These are phyloP conservation scores for Saguinus midas DNA, from an alignment of 2,113 vertebrate species.

Conservation along the genomic window DNA sequence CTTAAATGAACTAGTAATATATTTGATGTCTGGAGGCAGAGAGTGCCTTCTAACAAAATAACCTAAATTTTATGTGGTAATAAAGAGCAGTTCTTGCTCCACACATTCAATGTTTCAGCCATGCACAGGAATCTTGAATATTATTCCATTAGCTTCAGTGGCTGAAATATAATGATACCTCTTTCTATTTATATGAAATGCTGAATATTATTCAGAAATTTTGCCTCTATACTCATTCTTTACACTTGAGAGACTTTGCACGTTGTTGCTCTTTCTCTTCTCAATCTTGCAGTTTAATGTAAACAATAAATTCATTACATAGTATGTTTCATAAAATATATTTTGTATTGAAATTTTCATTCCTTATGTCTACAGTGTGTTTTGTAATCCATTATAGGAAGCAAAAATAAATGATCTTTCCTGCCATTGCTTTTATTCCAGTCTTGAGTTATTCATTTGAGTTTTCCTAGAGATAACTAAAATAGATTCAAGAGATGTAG, in stretches of 20 bases:
- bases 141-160: neutral
- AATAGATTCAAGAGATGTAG: neutral
- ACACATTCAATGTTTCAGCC: neutral
- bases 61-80: neutral
- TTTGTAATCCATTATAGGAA: neutral
- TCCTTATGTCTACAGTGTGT: neutral
- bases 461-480: neutral
- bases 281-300: neutral
- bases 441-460: neutral
- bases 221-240: neutral
- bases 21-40: neutral
- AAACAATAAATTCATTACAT: slow-evolving; percentile 12
- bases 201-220: slow-evolving; percentile 14
- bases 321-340: neutral
- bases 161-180: neutral
- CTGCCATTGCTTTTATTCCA: neutral
- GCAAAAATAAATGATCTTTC: slow-evolving; percentile 9
- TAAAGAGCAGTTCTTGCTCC: neutral
- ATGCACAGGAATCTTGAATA: neutral
- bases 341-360: neutral
- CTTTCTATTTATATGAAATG: neutral
- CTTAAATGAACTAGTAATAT: neutral
- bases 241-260: neutral
- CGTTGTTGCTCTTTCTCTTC: neutral
- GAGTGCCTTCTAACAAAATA: neutral